phyloP scores from a whole-genome alignment of 2,113 vertebrate genomes.

The Nanorana parkeri region DNA sequence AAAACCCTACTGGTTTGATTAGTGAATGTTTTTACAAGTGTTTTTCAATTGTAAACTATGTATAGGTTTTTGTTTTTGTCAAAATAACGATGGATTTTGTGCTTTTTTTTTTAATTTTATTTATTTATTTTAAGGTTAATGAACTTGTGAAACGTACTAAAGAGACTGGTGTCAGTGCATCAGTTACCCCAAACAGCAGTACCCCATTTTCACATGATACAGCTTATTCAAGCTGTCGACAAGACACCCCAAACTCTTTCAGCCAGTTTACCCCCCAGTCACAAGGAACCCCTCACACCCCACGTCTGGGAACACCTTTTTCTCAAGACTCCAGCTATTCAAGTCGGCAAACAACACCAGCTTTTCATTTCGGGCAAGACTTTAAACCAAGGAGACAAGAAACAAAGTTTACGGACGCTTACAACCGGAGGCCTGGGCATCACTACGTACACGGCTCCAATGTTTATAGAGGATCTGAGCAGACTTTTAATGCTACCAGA shows the following conservation, averaged over 20 bases:
- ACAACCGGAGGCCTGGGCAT: conserved; percentile 90
- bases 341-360: conserved; percentile 91
- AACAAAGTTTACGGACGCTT: conserved; percentile 92
- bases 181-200: conserved; percentile 82
- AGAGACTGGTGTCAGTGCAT: conserved; percentile 78
- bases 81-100: background rate
- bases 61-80: too few species aligned
- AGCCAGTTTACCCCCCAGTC: conserved; percentile 88
- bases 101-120: background rate
- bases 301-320: conserved; percentile 89
- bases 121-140: conserved; percentile 65
- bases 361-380: conserved; percentile 87
- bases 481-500: conserved; percentile 76
- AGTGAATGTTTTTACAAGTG: too few species aligned
- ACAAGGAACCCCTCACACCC: conserved; percentile 90
- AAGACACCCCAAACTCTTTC: conserved; percentile 93
- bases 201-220: conserved; percentile 94
- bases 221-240: conserved; percentile 91
- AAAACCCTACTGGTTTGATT: too few species aligned
- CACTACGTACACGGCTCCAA: conserved; percentile 81
- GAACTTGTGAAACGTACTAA: conserved; percentile 84
- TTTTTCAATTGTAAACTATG: too few species aligned
- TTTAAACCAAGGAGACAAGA: conserved; percentile 91
- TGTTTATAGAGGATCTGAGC: conserved; percentile 78
- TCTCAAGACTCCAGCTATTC: conserved; percentile 96